Evolutionary conservation across 2,888 invertebrate species (phyloP), one percentile per base, ranked within the genome.

Genomic region (Cerceris ruficornis): DNA sequence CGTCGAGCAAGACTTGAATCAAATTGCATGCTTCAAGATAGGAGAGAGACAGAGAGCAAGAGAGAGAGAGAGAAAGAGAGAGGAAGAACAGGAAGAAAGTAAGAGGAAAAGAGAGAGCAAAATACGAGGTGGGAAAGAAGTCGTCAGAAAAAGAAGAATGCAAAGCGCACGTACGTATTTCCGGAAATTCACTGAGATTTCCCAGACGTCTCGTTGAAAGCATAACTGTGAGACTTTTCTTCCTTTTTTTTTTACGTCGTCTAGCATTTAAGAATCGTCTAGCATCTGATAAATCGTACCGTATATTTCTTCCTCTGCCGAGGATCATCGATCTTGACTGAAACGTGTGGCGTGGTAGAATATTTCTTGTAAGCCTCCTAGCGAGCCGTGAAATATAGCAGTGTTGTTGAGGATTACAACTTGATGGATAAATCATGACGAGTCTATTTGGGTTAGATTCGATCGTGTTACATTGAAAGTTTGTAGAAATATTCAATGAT

Each of bases 161-260:
- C 13, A 55, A n/a, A 39, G 49, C 15, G 64, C 65, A 73, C 60
- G 67, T 67, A 65, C 66, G 69, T 67, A 71, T 69, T 60, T 68
- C 66, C 52, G 55, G 74, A 75, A 77, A 77, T 75, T 81, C 77
- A 11, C 58, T 54, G 74, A 81, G 81, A 81, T 81, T 81, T 77
- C 74, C 74, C 81, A 77, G 66, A 69, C 64, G 77, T 62, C 74
- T 69, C 77, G 42, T 81, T 73, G 77, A 74, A 59, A 69, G 7
- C 39, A 43, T 65, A 50, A 66, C 50, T 58, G 39, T 58, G 59
- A 69, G 61, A 68, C 54, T 46, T 7, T 52, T 60, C 39, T 61
- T 58, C 49, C 2, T 11, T 42, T 42, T 67, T 55, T 54, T 54
- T 57, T 71, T 17, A 0, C 17, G 64, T 68, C 50, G 42, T 9